Evolutionary conservation across 1,140 invertebrate species (phyloP), one percentile per base, ranked within the genome.

Genomic region (Drosophila rhopaloa): DNA sequence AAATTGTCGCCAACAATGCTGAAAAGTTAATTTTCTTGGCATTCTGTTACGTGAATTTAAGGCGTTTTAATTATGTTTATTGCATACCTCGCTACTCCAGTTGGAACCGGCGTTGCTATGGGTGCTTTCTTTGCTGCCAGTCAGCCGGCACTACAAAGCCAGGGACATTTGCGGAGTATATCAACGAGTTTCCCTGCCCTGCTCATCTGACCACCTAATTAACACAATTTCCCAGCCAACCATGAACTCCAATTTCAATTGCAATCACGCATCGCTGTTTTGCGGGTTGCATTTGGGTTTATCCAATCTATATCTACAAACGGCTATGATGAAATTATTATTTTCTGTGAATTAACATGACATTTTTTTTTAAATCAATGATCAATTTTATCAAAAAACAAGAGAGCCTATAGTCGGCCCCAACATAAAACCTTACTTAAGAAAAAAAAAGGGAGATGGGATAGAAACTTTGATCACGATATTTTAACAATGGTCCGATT

Each of bases 51-150:
- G 70, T 76, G 66, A 88, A 86, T 88, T 86, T 72, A 73, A 79
- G 68, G 81, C 79, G 70, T 76, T 88, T 86, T 86, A 86, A 86
- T 86, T 86, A 88, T 88, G 76, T 86, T 86, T 85, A 85, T 82
- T 61, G 79, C 54, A 70, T 85, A 53, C 66, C 79, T 47, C 32
- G 19, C 11, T 43, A 41, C 8, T 51, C 16, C 14, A 63, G 4
- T 5, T 11, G 10, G n/a, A 27, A 10, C 5, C 29, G 32, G n/a
- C 8, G 50, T 55, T 54, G 43, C 27, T 38, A 37, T 11, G 19
- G 47, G 11, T 8, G 6, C 6, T 27, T 41, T 8, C 16, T n/a
- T 48, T 29, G 50, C 51, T 27, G 14, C 40, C 24, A 40, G 10
- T 2, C 24, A 35, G 27, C 10, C 41, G 14, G 19, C 37, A 27